Evolutionary conservation across 30 jellyfish, hydroid and myxozoan species (phyloP), one percentile per base, ranked within the genome.

Genomic region (Euphysa ruthae): DNA sequence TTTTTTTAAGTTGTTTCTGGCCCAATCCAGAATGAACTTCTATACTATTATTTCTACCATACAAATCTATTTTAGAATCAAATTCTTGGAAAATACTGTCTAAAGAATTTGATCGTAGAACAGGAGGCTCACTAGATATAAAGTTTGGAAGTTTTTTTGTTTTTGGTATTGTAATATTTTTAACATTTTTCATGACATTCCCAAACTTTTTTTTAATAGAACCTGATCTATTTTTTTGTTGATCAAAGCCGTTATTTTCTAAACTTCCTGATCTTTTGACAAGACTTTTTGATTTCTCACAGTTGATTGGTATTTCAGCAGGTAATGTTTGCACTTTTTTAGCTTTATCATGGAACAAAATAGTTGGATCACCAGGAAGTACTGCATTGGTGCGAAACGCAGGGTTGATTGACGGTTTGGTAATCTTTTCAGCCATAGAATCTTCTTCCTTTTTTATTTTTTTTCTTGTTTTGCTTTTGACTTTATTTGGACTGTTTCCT

Each of bases 161-260:
- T 0, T 30, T 63, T 31, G 34, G 63, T 8, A 22, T 2, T 15
- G 22, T 3, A 0, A 63, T 29, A 18, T 29, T 46, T 46, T 30
- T 63, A 13, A 63, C 24, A n/a, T 33, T 33, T 42, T 63, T 63
- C 58, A 61, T 28, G 30, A 42, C 62, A 34, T 63, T 44, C 4
- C 35, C 65, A 34, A 63, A 63, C n/a, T 43, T 31, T 44, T 63
- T 63, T 22, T 34, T 63, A 14, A 63, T 30, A 34, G 70, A 63
- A 21, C 77, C 62, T 7, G 28, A 14, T 35, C 62, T 30, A n/a
- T 63, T 25, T 18, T 35, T 16, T 23, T 58, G 26, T 43, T 10
- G 63, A 33, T 24, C 20, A 34, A 63, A 10, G 13, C 15, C 18
- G 33, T 21, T 13, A 2, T 4, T 42, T 12, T 35, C 33, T 3